These are phyloP conservation scores for Eilema caniola DNA, from an alignment of 2,888 invertebrate genomes.

Conservation along the genomic window DNA sequence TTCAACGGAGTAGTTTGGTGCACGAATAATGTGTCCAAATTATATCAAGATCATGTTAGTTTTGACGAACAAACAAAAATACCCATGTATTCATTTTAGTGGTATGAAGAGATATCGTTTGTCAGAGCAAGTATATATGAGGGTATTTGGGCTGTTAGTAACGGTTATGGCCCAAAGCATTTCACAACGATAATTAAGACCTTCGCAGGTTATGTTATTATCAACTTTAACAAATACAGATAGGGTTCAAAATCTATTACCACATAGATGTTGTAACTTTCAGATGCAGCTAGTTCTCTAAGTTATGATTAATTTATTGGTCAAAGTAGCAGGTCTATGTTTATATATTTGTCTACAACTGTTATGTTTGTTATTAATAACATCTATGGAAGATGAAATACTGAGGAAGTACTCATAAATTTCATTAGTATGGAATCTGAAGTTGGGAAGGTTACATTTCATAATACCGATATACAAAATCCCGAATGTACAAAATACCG, in stretches of 20 bases:
- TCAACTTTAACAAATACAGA: neutral
- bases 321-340: conserved; percentile 42
- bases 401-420: no score
- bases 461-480: no score
- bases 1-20: neutral
- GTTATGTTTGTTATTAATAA: neutral
- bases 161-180: conserved; percentile 55
- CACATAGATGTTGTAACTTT: conserved; percentile 36
- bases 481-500: no score
- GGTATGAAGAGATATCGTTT: conserved; percentile 31
- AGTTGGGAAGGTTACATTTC: no score
- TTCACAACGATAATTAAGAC: conserved; percentile 56
- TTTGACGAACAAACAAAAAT: neutral
- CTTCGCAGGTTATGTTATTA: conserved; percentile 28
- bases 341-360: conserved; percentile 11
- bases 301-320: conserved; percentile 64
- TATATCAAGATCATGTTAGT: neutral
- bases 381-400: neutral
- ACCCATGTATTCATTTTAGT: conserved; percentile 18
- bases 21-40: neutral
- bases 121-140: conserved; percentile 46
- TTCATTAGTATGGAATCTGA: no score
- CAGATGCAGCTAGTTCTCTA: conserved; percentile 55
- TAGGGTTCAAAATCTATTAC: conserved; percentile 38
- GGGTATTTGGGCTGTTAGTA: conserved; percentile 49